Conservation (phyloP, 2,888 invertebrate genomes). For the Theodoxus fluviatilis region DNA sequence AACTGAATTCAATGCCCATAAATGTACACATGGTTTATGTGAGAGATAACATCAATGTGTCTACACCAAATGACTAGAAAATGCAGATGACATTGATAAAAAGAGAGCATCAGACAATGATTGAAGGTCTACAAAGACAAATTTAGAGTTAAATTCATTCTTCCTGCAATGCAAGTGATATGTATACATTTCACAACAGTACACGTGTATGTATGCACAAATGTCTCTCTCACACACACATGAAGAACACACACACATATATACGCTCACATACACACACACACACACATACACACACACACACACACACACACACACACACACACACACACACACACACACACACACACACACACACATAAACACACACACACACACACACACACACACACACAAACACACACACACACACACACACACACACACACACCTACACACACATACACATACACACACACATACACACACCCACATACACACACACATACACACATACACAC, state of each 20-base stretch:
- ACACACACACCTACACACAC: constrained; percentile 4
- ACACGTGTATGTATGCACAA: neutral
- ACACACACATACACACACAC: neutral
- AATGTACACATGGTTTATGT: neutral
- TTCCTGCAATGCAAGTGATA: neutral
- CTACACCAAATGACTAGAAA: too few relatives aligned
- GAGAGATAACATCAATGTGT: too few relatives aligned
- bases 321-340: neutral
- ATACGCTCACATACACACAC: neutral
- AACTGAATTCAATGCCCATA: neutral
- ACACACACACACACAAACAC: neutral
- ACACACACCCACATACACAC: neutral
- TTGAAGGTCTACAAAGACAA: neutral
- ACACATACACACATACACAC: neutral
- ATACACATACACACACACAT: neutral
- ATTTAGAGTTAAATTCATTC: neutral
- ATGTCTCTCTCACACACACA: neutral
- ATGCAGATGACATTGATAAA: neutral
- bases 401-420: neutral
- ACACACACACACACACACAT: neutral
- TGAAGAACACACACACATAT: neutral
- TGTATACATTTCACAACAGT: neutral
- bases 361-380: neutral
- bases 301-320: constrained; percentile 2
- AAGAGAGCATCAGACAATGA: neutral